phyloP scores from a whole-genome alignment of 2,113 vertebrate species.

The Theristicus caerulescens region DNA sequence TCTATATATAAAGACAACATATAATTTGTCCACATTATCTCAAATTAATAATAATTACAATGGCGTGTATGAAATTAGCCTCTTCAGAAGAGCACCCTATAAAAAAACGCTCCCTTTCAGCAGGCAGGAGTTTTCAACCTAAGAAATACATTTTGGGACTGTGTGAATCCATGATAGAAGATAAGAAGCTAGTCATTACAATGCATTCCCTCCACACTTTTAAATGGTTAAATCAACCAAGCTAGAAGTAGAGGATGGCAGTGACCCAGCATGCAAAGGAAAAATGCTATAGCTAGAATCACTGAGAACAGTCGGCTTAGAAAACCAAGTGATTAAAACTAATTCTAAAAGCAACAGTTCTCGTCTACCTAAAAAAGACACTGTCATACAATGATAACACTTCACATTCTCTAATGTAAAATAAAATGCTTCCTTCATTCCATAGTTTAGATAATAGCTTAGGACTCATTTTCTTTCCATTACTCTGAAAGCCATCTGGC shows the following conservation, averaged over 20 bases:
- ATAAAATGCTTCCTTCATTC: slow-evolving; percentile 34
- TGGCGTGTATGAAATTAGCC: background rate
- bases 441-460: slow-evolving; percentile 28
- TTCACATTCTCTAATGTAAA: slow-evolving; percentile 11
- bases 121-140: background rate
- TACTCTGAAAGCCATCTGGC: slow-evolving; percentile 45
- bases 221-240: background rate
- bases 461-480: slow-evolving; percentile 19
- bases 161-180: background rate
- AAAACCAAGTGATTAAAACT: slow-evolving; percentile 27
- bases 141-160: background rate
- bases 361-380: background rate
- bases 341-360: slow-evolving; percentile 45
- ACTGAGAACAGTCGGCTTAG: background rate
- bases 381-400: background rate
- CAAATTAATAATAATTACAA: slow-evolving; percentile 3
- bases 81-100: background rate
- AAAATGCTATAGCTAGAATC: background rate
- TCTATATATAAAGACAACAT: background rate
- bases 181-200: background rate
- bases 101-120: background rate
- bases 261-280: background rate
- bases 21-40: background rate
- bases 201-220: background rate
- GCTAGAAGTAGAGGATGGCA: background rate